Percentiles rank a stretch among this genome's conserved stretches.
These are phyloP conservation scores for Oligia strigilis DNA, from an alignment of 2,888 invertebrate genomes.

Conservation along the genomic window DNA sequence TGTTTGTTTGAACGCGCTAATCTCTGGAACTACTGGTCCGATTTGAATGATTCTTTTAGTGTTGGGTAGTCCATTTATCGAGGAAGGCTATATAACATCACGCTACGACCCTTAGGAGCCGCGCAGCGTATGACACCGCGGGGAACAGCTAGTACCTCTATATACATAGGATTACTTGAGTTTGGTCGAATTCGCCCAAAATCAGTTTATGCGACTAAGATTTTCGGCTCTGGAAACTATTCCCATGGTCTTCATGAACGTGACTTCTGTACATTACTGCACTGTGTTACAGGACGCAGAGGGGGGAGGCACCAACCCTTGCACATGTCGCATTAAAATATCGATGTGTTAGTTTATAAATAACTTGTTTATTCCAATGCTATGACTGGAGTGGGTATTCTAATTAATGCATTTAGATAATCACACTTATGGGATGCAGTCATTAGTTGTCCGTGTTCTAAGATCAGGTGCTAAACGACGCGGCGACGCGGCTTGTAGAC, in stretches of 20 bases:
- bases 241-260: background rate
- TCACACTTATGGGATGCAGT: constrained; percentile 53
- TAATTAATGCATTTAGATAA: constrained; percentile 62
- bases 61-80: too few species aligned
- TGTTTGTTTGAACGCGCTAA: too few species aligned
- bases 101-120: too few species aligned
- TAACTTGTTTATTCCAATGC: constrained; percentile 46
- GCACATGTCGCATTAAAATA: constrained; percentile 67
- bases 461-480: constrained; percentile 52
- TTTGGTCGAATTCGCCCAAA: background rate
- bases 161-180: background rate
- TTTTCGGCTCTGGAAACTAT: background rate
- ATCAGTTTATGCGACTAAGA: background rate
- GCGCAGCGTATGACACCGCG: too few species aligned
- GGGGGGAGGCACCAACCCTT: constrained; percentile 63
- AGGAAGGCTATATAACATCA: too few species aligned
- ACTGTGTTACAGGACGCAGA: background rate
- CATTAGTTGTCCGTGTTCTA: constrained; percentile 30
- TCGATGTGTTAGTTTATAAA: constrained; percentile 54
- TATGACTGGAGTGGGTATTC: constrained; percentile 30
- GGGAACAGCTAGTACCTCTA: too few species aligned
- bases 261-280: constrained; percentile 24
- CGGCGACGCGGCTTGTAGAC: background rate
- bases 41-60: too few species aligned
- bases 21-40: too few species aligned